A percentile compares a stretch with the other conserved stretches of the same genome.
Evolutionary conservation across 2,113 vertebrate species (phyloP).

Genomic region (Brevimyrus niger): DNA sequence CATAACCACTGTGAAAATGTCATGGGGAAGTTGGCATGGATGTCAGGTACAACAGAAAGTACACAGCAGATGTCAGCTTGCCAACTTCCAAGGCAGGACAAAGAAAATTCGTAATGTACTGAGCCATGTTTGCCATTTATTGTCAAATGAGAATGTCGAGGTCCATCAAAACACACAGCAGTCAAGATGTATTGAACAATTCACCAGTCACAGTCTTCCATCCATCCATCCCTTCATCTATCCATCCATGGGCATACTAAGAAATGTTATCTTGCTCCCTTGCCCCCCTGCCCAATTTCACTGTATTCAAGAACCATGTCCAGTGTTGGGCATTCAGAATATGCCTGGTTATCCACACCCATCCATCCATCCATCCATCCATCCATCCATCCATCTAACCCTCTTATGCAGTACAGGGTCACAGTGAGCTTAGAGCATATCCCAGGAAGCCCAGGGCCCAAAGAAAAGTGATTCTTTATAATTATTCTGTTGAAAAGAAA

Average conservation of each 20-base stretch:
- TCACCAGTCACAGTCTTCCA: not conserved
- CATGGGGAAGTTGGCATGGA: not conserved
- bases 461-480: not conserved
- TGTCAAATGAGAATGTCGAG: not conserved
- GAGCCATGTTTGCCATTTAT: not conserved
- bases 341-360: not conserved
- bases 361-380: not conserved
- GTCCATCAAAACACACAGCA: not conserved
- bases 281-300: not conserved
- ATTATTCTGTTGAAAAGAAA: not conserved
- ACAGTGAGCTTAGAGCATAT: not conserved
- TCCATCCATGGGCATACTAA: not conserved
- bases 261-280: not conserved
- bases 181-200: not conserved
- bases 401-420: not conserved
- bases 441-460: not conserved
- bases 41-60: not conserved
- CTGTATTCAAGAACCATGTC: not conserved
- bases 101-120: not conserved
- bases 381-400: not conserved
- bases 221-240: not conserved
- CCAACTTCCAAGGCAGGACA: not conserved
- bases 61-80: not conserved
- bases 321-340: not conserved
- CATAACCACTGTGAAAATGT: not conserved